A percentile compares a stretch with the other conserved stretches of the same genome.
Conservation (phyloP, 2,113 vertebrate genomes). For the Corynorhinus townsendii region DNA sequence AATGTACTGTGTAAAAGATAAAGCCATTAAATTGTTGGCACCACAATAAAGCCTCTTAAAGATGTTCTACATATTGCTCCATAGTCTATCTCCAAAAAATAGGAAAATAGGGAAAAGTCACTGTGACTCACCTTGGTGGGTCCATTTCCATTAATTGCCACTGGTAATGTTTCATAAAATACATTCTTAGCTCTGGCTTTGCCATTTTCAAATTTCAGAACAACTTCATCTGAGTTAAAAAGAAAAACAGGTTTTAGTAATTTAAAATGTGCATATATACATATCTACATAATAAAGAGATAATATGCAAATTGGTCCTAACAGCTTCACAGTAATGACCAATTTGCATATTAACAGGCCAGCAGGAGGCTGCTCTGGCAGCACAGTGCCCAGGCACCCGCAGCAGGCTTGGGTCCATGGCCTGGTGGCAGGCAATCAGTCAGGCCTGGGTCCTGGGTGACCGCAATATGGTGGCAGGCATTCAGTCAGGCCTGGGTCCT, state of each 20-base stretch:
- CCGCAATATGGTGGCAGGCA: too few relatives aligned
- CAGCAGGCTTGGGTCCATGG: too few relatives aligned
- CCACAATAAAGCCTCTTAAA: not conserved
- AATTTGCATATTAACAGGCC: too few relatives aligned
- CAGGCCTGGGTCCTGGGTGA: too few relatives aligned
- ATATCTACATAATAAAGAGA: too few relatives aligned
- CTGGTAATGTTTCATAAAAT: slow-evolving; percentile 90
- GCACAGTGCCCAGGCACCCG: too few relatives aligned
- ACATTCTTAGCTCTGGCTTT: slow-evolving; percentile 92
- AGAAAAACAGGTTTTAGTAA: not conserved
- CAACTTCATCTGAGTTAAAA: slow-evolving; percentile 90
- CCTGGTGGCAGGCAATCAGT: too few relatives aligned
- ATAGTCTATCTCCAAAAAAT: not conserved
- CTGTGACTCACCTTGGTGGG: slow-evolving; percentile 92
- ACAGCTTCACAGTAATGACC: too few relatives aligned
- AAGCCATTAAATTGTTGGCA: not conserved
- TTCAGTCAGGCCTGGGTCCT: too few relatives aligned
- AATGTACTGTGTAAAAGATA: not conserved
- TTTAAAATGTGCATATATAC: not conserved
- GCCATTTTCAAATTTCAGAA: slow-evolving; percentile 93
- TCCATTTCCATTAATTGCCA: slow-evolving; percentile 92
- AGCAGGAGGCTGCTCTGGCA: too few relatives aligned
- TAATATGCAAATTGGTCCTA: too few relatives aligned
- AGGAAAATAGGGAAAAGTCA: not conserved
- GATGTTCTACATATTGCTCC: not conserved